phyloP scores from a whole-genome alignment of 2,113 vertebrate species.

The Spheniscus mendiculus region DNA sequence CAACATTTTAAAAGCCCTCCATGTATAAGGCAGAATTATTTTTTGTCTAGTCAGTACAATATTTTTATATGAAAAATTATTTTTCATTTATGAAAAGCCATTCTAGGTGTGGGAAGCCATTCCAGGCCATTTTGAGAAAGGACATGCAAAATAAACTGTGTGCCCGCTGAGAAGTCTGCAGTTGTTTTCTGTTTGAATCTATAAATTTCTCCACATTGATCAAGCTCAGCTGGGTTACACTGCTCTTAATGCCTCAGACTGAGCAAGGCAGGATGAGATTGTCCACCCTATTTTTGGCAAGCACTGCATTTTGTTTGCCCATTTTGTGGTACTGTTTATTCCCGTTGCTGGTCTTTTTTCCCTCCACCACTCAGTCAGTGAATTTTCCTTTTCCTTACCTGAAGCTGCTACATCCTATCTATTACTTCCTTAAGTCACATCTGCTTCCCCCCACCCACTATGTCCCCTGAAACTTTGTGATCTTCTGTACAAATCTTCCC shows the following conservation, averaged over 20 bases:
- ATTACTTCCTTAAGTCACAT: not conserved
- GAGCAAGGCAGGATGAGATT: not conserved
- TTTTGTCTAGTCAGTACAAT: not conserved
- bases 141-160: not conserved
- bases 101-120: not conserved
- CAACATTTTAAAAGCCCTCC: not conserved
- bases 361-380: not conserved
- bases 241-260: not conserved
- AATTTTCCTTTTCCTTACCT: not conserved
- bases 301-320: not conserved
- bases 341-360: not conserved
- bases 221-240: not conserved
- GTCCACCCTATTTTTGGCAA: not conserved
- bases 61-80: not conserved
- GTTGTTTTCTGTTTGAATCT: not conserved
- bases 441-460: not conserved
- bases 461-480: not conserved
- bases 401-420: not conserved
- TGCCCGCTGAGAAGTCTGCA: not conserved
- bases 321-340: not conserved
- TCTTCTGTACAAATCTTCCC: not conserved
- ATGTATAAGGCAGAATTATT: not conserved
- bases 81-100: not conserved
- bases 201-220: not conserved
- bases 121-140: not conserved